phyloP scores from a whole-genome alignment of 2,113 vertebrate genomes.

The Phoxinus phoxinus region DNA sequence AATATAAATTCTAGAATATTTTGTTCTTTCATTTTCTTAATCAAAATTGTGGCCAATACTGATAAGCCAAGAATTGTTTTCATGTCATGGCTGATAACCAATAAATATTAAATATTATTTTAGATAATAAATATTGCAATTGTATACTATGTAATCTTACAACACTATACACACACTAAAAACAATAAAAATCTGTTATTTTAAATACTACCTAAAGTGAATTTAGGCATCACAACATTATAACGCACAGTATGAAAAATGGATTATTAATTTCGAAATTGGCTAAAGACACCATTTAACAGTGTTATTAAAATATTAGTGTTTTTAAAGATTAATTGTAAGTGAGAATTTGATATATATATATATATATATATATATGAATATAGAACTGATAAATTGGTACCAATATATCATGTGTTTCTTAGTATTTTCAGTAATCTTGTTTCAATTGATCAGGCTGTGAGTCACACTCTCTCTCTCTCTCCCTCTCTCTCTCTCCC shows the following conservation, averaged over 20 bases:
- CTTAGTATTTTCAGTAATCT: neutral
- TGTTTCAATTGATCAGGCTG: slow-evolving; percentile 2
- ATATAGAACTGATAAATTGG: neutral
- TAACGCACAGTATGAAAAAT: neutral
- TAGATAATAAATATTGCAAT: neutral
- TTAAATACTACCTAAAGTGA: neutral
- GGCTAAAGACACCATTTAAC: neutral
- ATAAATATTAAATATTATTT: too few relatives aligned
- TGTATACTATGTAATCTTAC: too few relatives aligned
- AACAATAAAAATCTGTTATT: neutral
- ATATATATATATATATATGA: too few relatives aligned
- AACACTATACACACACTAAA: too few relatives aligned
- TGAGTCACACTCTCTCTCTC: neutral
- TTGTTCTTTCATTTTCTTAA: too few relatives aligned
- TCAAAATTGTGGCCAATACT: neutral
- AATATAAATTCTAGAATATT: too few relatives aligned
- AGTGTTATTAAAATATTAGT: neutral
- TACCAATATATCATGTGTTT: neutral
- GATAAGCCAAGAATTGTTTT: neutral
- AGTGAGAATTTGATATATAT: neutral
- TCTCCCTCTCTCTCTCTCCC: neutral
- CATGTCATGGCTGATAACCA: too few relatives aligned
- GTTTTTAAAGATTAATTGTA: neutral
- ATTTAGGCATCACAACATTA: neutral
- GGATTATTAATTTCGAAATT: neutral